Conservation (phyloP, 1,140 invertebrate genomes). For the Lepeophtheirus salmonis region DNA sequence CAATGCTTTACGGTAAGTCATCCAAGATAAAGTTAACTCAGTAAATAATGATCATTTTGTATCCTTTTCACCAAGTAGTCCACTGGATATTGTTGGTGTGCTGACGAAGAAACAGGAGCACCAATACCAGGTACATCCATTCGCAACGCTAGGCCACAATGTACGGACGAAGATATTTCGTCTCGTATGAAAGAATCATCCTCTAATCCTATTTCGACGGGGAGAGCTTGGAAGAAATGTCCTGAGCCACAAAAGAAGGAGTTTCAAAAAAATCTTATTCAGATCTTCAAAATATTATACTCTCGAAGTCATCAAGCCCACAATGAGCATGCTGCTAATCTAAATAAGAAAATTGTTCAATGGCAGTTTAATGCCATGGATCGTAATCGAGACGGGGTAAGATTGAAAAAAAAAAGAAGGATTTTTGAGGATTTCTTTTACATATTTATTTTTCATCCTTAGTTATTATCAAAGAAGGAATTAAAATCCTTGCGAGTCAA, state of each 20-base stretch:
- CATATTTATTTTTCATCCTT: neutral
- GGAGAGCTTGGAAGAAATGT: neutral
- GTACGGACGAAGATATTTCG: constrained; percentile 17
- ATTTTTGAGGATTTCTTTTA: neutral
- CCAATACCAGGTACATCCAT: constrained; percentile 27
- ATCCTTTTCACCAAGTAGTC: neutral
- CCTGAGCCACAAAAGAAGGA: neutral
- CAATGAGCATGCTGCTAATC: neutral
- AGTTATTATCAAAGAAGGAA: neutral
- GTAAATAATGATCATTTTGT: neutral
- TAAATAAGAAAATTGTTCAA: neutral
- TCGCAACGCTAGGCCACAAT: constrained; percentile 25
- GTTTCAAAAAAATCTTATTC: neutral
- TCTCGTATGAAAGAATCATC: neutral
- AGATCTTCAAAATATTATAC: neutral
- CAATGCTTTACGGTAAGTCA: constrained; percentile 26
- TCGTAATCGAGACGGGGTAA: constrained; percentile 7
- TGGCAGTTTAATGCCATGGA: constrained; percentile 5
- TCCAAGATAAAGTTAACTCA: neutral
- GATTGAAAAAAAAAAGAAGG: no score
- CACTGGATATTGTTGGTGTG: constrained; percentile 29
- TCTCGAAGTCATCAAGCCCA: neutral
- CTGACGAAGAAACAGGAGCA: constrained; percentile 24
- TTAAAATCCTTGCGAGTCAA: neutral
- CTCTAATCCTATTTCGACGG: neutral